These are phyloP conservation scores for Aspidoscelis tigris DNA, from an alignment of 2,113 vertebrate genomes.

Conservation along the genomic window DNA sequence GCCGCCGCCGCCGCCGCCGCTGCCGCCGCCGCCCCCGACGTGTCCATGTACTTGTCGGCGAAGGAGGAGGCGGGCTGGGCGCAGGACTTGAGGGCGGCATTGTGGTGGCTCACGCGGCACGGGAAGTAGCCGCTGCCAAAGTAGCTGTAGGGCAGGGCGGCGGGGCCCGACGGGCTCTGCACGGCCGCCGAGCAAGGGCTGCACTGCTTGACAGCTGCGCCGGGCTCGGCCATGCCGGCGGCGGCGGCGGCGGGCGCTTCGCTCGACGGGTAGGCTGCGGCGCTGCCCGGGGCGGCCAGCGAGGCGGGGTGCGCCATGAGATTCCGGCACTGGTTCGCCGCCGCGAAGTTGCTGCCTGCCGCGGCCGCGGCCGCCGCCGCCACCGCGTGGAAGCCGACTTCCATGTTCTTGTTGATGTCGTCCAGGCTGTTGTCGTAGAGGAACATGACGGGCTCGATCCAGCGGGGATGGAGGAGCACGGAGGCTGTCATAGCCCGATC, in stretches of 20 bases:
- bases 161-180: conserved; percentile 87
- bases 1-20: conserved; percentile 77
- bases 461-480: conserved; percentile 97
- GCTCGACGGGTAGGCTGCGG: conserved; percentile 81
- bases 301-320: conserved; percentile 94
- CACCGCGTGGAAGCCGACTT: conserved; percentile 85
- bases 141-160: conserved; percentile 94
- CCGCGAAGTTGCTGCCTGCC: conserved; percentile 74
- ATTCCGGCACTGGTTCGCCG: conserved; percentile 90
- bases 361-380: conserved; percentile 72
- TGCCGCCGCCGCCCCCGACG: conserved; percentile 77
- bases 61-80: conserved; percentile 89
- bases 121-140: conserved; percentile 97
- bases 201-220: conserved; percentile 87
- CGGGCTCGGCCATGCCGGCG: conserved; percentile 88
- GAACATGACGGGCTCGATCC: conserved; percentile 99
- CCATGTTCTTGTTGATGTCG: conserved; percentile 96
- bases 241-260: conserved; percentile 83
- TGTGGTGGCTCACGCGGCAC: conserved; percentile 92
- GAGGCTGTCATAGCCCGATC: conserved; percentile 99
- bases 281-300: conserved; percentile 82
- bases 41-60: conserved; percentile 95
- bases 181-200: conserved; percentile 94
- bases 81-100: conserved; percentile 90
- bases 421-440: conserved; percentile 95